Conservation (phyloP, 2,113 vertebrate genomes). For the Hippocampus abdominalis region DNA sequence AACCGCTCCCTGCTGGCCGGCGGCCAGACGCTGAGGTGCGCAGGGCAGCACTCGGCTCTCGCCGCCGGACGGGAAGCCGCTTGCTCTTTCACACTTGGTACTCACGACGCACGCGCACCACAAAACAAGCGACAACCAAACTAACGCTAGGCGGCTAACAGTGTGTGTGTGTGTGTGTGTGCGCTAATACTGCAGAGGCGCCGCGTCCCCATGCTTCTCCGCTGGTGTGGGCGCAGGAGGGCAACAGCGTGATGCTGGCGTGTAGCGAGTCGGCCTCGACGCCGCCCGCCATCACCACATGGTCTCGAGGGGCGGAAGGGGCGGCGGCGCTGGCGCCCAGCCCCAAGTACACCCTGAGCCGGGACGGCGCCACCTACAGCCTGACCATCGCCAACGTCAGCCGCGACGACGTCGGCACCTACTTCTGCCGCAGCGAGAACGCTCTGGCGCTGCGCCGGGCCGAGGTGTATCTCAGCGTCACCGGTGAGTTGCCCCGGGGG, state of each 20-base stretch:
- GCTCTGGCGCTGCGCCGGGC: slow-evolving; percentile 66
- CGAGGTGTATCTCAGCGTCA: slow-evolving; percentile 82
- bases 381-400: slow-evolving; percentile 84
- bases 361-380: slow-evolving; percentile 54
- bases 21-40: slow-evolving; percentile 74
- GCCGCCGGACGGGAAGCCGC: slow-evolving; percentile 19
- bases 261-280: slow-evolving; percentile 73
- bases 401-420: slow-evolving; percentile 76
- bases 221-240: slow-evolving; percentile 74
- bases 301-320: slow-evolving; percentile 72
- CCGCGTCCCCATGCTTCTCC: slow-evolving; percentile 76
- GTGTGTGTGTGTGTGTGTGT: not conserved
- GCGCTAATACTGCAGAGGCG: slow-evolving; percentile 56
- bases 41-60: slow-evolving; percentile 58
- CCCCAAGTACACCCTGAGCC: slow-evolving; percentile 68
- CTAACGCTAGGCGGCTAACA: not conserved
- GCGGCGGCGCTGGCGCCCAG: slow-evolving; percentile 54
- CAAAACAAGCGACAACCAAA: too few relatives aligned
- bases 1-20: slow-evolving; percentile 72
- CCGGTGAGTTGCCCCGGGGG: slow-evolving; percentile 73
- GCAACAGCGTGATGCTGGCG: slow-evolving; percentile 67
- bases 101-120: too few relatives aligned
- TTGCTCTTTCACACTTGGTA: slow-evolving; percentile 80
- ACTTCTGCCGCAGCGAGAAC: slow-evolving; percentile 87
- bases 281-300: slow-evolving; percentile 76